These are phyloP conservation scores for Gasteruption jaculator DNA, from an alignment of 2,888 invertebrate genomes.

Conservation along the genomic window DNA sequence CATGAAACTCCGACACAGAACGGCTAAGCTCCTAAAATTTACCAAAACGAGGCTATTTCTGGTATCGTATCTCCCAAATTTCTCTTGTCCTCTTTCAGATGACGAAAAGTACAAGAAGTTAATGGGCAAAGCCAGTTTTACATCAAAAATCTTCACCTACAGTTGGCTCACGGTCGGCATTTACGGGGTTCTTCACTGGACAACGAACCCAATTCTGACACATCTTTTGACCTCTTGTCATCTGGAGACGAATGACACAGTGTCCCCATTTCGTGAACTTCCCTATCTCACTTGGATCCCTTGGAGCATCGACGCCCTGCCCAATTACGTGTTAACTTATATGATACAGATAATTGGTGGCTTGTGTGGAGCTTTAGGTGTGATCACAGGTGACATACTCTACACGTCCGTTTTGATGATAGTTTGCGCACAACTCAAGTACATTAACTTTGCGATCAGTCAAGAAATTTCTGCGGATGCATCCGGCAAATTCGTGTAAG, in stretches of 20 bases:
- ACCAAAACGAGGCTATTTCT: too few relatives aligned
- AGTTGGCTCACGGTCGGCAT: constrained; percentile 23
- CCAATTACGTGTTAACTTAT: constrained; percentile 25
- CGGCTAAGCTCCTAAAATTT: too few relatives aligned
- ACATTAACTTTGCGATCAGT: constrained; percentile 25
- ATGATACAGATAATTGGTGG: constrained; percentile 27
- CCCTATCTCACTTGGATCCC: constrained; percentile 30
- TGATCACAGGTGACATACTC: constrained; percentile 26
- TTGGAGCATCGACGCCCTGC: constrained; percentile 19
- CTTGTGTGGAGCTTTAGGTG: constrained; percentile 25
- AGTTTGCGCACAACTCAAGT: constrained; percentile 26
- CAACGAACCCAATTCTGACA: constrained; percentile 29
- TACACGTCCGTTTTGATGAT: constrained; percentile 27
- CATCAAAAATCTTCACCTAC: constrained; percentile 18
- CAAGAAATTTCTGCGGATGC: constrained; percentile 17
- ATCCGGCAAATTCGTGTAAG: neutral
- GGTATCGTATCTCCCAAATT: too few relatives aligned
- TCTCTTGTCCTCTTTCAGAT: too few relatives aligned
- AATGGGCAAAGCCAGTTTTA: constrained; percentile 11
- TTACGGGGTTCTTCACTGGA: constrained; percentile 30
- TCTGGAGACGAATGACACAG: constrained; percentile 12
- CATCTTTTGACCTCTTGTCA: too few relatives aligned
- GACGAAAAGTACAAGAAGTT: neutral
- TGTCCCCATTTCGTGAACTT: constrained; percentile 12
- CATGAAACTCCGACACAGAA: too few relatives aligned